phyloP scores from a whole-genome alignment of 2,888 invertebrate species.

The Dusona sp. region DNA sequence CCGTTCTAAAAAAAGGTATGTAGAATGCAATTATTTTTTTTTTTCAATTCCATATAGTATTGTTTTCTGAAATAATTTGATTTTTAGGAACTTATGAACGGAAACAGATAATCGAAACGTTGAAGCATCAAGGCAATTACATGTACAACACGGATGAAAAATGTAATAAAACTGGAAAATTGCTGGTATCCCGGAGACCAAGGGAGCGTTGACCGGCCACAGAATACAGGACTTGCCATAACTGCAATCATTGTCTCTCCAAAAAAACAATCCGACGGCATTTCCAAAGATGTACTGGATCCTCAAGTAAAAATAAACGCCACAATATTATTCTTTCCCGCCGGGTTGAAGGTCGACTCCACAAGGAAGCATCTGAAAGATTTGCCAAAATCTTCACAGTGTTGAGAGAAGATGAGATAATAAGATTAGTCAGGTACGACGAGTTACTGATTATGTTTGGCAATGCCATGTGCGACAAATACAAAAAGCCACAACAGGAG shows the following conservation, averaged over 20 bases:
- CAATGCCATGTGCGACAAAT: slow-evolving; percentile 70
- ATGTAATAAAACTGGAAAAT: slow-evolving; percentile 18
- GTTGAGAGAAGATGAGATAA: slow-evolving; percentile 67
- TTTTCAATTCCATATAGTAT: too few relatives aligned
- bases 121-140: slow-evolving; percentile 31
- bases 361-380: slow-evolving; percentile 54
- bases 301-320: slow-evolving; percentile 65
- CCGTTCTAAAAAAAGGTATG: too few relatives aligned
- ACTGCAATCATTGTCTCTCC: slow-evolving; percentile 70
- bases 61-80: too few relatives aligned
- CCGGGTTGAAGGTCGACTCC: slow-evolving; percentile 67
- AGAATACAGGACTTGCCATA: slow-evolving; percentile 68
- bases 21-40: too few relatives aligned
- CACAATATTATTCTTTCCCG: slow-evolving; percentile 66
- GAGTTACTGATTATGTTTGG: slow-evolving; percentile 66
- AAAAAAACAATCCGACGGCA: slow-evolving; percentile 69
- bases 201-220: slow-evolving; percentile 11
- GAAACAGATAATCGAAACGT: slow-evolving; percentile 34
- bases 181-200: slow-evolving; percentile 44
- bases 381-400: slow-evolving; percentile 67
- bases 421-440: slow-evolving; percentile 67
- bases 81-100: slow-evolving; percentile 26
- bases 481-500: slow-evolving; percentile 62
- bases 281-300: slow-evolving; percentile 64
- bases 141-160: slow-evolving; percentile 26